Base-by-base conservation (phyloP, 2,888 invertebrate species). In the Tridacna gigas region DNA sequence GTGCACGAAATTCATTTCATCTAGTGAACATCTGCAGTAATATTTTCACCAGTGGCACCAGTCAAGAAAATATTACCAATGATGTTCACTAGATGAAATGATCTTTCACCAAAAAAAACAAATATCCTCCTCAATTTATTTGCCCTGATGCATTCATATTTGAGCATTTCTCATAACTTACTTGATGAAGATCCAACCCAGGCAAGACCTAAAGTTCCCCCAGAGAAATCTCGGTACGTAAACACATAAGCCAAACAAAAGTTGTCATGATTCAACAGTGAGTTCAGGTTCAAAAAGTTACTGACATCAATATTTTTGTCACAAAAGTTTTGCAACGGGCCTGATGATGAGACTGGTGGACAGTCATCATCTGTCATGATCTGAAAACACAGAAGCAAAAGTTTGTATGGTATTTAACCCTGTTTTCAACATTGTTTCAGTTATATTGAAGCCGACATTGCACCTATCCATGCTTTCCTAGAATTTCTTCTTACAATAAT, bases 161-260 rank as follows among this genome's bases (percentile, higher is more conserved):
- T 56, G n/a, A 56, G 2, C 2, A 20, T 56, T 56, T 56, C 20
- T 56, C 56, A 9, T n/a, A 18, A 91, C 93, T 91, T 89, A 94
- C 94, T 84, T 71, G 89, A 86, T 3, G 91, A 86, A 86, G 98
- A 98, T 47, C 99, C 99, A 37, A 99, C 99, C 99, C 99, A 99
- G 7, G 99, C 99, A 71, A 99, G 96, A 28, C 99, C 99, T 65
- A 99, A 96, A 25, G 99, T 99, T 83, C 99, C 99, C 13, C 99
- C 99, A 26, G 98, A 98, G 95, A 99, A 99, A 95, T 99, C 99
- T 92, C 99, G 96, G 83, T 99, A 99, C 0, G 99, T 99, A 95
- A 99, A 99, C 86, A 99, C 98, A 95, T 99, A 99, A n/a, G 99
- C 99, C 87, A 99, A 96, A 94, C 99, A 99, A 95, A 99, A 99